A percentile compares a stretch with the other conserved stretches of the same genome.
Evolutionary conservation across 2,888 invertebrate genomes (phyloP).

Genomic region (Calameuta pallipes): DNA sequence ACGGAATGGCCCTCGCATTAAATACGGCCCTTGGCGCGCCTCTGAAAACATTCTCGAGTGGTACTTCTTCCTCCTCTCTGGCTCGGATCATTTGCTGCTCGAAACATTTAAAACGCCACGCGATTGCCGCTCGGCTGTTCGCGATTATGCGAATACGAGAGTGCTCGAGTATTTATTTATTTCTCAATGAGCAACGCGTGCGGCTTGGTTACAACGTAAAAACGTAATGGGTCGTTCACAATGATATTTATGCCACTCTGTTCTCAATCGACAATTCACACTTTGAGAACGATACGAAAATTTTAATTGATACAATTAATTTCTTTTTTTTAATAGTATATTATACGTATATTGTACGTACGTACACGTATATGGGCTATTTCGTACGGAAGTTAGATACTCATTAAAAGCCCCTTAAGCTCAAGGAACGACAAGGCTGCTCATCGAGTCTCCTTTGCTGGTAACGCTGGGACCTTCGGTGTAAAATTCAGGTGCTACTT

Average conservation of each 20-base stretch:
- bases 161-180: background rate
- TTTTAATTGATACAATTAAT: background rate
- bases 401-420: constrained; percentile 33
- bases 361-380: background rate
- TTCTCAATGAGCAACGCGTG: background rate
- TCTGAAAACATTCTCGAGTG: background rate
- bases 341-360: background rate
- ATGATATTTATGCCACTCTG: background rate
- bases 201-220: background rate
- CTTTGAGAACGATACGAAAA: background rate
- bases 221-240: background rate
- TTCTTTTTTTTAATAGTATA: no score
- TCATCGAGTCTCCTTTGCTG: constrained; percentile 6
- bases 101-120: background rate
- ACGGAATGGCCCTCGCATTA: background rate
- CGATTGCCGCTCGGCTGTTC: background rate
- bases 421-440: constrained; percentile 10
- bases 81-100: background rate
- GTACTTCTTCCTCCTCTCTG: background rate
- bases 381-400: constrained; percentile 31
- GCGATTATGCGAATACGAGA: background rate
- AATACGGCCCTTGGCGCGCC: background rate
- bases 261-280: background rate
- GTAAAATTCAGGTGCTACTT: constrained; percentile 52
- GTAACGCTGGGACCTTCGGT: background rate